Percentiles rank a stretch among this genome's conserved stretches.
Conservation (phyloP, 2,797 vertebrate genomes). For the Etheostoma perlongum region DNA sequence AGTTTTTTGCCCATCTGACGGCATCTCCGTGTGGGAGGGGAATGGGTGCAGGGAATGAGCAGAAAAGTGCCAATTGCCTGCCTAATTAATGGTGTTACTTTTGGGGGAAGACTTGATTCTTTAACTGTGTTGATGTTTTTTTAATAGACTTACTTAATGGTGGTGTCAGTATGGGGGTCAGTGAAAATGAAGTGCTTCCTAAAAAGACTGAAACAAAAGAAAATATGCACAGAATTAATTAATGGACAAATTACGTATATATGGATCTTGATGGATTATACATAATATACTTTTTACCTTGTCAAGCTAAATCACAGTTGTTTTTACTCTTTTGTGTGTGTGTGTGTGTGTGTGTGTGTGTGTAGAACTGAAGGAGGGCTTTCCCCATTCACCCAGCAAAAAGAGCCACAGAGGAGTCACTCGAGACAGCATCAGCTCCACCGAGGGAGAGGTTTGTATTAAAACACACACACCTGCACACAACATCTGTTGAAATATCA, state of each 20-base stretch:
- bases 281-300: background rate
- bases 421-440: constrained; percentile 88
- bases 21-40: background rate
- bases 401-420: constrained; percentile 81
- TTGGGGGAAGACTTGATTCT: constrained; percentile 18
- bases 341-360: constrained; percentile 3
- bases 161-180: background rate
- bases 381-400: constrained; percentile 75
- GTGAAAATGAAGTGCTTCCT: background rate
- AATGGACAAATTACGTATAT: background rate
- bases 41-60: constrained; percentile 7
- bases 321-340: background rate
- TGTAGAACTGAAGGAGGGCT: constrained; percentile 82
- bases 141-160: constrained; percentile 26
- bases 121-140: constrained; percentile 24
- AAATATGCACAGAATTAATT: background rate
- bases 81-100: constrained; percentile 37
- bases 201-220: background rate
- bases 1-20: constrained; percentile 40
- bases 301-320: background rate
- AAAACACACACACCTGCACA: constrained; percentile 44
- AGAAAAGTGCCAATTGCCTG: constrained; percentile 21
- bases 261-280: background rate
- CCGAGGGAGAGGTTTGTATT: constrained; percentile 89
- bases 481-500: constrained; percentile 31